Conservation (phyloP, 2,113 vertebrate genomes). For the Odontesthes bonariensis region DNA sequence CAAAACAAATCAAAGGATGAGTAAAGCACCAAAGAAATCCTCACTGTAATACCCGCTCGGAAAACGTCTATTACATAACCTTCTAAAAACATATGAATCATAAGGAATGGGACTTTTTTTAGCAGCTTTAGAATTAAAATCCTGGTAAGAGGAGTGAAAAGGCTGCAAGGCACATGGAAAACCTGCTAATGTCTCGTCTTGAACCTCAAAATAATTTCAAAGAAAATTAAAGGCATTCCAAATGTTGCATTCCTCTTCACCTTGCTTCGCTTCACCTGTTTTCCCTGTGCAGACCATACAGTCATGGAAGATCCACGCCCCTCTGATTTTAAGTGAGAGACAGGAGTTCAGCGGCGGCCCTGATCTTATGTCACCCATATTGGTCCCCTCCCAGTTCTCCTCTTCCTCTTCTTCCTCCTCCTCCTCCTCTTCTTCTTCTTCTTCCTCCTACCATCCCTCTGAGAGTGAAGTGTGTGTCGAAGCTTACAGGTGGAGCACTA, state of each 20-base stretch:
- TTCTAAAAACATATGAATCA: constrained; percentile 51
- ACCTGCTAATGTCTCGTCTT: constrained; percentile 50
- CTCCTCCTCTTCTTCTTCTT: no score
- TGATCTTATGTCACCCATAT: constrained; percentile 65
- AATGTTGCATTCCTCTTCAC: constrained; percentile 68
- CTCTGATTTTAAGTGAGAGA: constrained; percentile 55
- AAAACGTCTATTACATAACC: constrained; percentile 38
- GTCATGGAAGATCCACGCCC: constrained; percentile 53
- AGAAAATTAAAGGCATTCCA: constrained; percentile 55
- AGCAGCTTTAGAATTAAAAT: constrained; percentile 79
- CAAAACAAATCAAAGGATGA: constrained; percentile 41
- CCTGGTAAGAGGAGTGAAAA: constrained; percentile 61
- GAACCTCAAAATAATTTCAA: constrained; percentile 12
- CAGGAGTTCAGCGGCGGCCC: constrained; percentile 67
- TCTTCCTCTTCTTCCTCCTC: no score
- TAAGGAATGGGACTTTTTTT: constrained; percentile 60
- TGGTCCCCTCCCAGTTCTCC: constrained; percentile 55
- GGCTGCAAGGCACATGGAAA: constrained; percentile 65
- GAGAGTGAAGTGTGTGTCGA: constrained; percentile 58
- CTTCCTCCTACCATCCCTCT: constrained; percentile 50
- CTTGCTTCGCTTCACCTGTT: constrained; percentile 43
- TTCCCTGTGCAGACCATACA: constrained; percentile 34
- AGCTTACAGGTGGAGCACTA: constrained; percentile 55
- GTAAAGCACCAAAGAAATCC: constrained; percentile 59
- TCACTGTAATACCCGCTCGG: constrained; percentile 44